Base-by-base conservation (phyloP, 1,140 invertebrate genomes). In the Laupala kohalensis region DNA sequence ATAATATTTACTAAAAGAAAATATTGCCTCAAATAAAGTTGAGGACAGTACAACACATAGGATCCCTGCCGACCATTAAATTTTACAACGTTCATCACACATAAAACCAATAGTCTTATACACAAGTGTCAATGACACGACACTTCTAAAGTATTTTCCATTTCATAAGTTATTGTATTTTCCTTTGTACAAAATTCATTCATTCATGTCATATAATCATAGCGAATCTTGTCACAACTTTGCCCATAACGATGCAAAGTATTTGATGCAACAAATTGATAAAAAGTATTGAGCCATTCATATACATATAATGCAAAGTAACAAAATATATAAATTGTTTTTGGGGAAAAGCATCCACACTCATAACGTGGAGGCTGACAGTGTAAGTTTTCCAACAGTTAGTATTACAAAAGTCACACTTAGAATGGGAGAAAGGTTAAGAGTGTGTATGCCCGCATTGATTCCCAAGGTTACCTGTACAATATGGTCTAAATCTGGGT, bases 21-120 rank as follows among this genome's bases (percentile, higher is more conserved):
- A 28, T 29, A 68, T 27, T 27, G 29, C 28, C 27, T n/a, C 28
- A 67, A 19, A 19, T 68, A 68, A 29, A 68, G 67, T 68, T n/a
- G 29, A n/a, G n/a, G 67, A 29, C 67, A 29, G 27, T n/a, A 68
- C 5, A 27, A 68, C 28, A 29, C 67, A 28, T 68, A 29, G 27
- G 19, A 68, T 68, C 67, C 67, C 67, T 68, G 67, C 67, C 67
- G 67, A 23, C 67, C 28, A 68, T 68, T n/a, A 37, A n/a, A 29
- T 68, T 28, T 6, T 9, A 53, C 19, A 53, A 37, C 24, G 26
- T 23, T 37, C 24, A 37, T 23, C 23, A 37, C 64, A 3, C 29
- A 28, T 23, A 29, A 29, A 68, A 3, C 19, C 29, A 23, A 68
- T 37, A 13, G 19, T 29, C 19, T 23, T 29, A 29, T 4, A 4